Evolutionary conservation across 2,888 invertebrate genomes (phyloP).

Genomic region (Helleia helle): DNA sequence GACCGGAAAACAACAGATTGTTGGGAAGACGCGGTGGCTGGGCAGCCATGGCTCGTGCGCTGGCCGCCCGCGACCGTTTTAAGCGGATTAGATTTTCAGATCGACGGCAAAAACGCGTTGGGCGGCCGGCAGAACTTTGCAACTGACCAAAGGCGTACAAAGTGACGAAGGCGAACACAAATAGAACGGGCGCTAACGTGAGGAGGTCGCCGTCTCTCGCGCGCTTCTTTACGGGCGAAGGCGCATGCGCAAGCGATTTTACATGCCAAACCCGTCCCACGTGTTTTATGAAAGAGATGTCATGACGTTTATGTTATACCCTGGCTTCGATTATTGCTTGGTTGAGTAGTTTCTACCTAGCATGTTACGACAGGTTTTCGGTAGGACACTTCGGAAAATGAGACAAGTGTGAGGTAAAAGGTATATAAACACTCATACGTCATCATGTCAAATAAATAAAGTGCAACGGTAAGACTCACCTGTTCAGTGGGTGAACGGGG

Average conservation of each 20-base stretch:
- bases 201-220: conserved; percentile 72
- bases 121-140: conserved; percentile 66
- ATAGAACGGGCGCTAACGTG: conserved; percentile 72
- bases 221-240: conserved; percentile 71
- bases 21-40: conserved; percentile 65
- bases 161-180: conserved; percentile 72
- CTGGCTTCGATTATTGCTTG: conserved; percentile 50
- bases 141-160: conserved; percentile 70
- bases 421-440: conserved; percentile 39
- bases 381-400: conserved; percentile 53
- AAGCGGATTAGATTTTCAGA: conserved; percentile 29
- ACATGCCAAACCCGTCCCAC: conserved; percentile 65
- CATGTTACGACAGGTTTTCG: conserved; percentile 45
- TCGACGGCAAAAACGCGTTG: conserved; percentile 57
- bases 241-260: conserved; percentile 67
- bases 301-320: conserved; percentile 62
- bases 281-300: conserved; percentile 57
- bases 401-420: conserved; percentile 44
- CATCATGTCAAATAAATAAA: conserved; percentile 31
- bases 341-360: conserved; percentile 31
- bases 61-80: conserved; percentile 55
- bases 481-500: conserved; percentile 65
- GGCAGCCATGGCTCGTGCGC: conserved; percentile 61
- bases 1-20: conserved; percentile 64
- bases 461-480: conserved; percentile 54